These are phyloP conservation scores for Litocranius walleri DNA, from an alignment of 2,113 vertebrate species.

Conservation along the genomic window DNA sequence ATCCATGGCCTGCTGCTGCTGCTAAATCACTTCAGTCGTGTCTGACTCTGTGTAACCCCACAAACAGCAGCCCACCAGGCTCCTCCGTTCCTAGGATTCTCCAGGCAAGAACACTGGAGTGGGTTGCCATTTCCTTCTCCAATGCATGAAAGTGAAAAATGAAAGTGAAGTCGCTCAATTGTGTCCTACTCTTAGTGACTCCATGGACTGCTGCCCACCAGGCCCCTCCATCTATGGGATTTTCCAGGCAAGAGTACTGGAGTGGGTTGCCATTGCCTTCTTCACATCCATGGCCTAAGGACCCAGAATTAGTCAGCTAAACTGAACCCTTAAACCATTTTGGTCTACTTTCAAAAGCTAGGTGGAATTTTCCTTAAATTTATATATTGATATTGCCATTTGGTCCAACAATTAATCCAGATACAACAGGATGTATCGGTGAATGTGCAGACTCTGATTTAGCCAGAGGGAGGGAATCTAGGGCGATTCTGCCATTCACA, in stretches of 20 bases:
- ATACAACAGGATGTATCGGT: background rate
- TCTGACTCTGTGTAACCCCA: rapidly evolving
- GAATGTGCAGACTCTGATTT: background rate
- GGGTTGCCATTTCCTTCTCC: no score
- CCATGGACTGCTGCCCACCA: no score
- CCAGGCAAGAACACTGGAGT: no score
- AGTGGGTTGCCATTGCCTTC: no score
- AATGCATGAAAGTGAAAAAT: no score
- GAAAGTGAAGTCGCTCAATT: no score
- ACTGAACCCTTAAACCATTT: background rate
- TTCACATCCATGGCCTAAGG: background rate
- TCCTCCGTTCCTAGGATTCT: no score
- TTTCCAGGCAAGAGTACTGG: no score
- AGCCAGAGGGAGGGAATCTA: background rate
- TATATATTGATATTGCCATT: background rate
- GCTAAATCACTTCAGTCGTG: no score
- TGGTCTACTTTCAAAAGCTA: background rate
- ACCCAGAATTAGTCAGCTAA: background rate
- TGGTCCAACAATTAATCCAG: background rate
- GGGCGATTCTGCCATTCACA: background rate
- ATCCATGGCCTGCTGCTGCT: background rate
- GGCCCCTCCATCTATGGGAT: no score
- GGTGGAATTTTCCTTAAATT: background rate
- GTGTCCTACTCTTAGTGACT: no score
- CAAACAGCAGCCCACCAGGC: no score